Conservation (phyloP, 1,140 invertebrate genomes). For the Matsumurasca onukii region DNA sequence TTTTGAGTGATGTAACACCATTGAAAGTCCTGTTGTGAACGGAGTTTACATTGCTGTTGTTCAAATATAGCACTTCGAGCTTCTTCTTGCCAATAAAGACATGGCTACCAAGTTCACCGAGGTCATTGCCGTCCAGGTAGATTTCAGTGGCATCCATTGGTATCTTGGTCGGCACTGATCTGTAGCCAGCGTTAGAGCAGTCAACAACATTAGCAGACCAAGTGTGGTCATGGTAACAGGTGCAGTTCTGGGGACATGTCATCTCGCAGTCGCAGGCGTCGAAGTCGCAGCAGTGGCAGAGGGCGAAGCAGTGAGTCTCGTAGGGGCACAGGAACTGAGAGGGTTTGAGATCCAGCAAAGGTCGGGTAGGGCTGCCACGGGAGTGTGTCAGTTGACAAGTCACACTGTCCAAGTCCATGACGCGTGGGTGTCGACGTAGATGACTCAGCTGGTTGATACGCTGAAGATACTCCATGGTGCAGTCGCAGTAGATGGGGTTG, state of each 20-base stretch:
- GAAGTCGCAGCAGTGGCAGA: constrained; percentile 64
- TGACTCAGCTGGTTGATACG: constrained; percentile 69
- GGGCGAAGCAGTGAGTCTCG: constrained; percentile 57
- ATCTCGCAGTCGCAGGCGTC: constrained; percentile 60
- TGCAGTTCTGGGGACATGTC: constrained; percentile 56
- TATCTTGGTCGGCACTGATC: constrained; percentile 51
- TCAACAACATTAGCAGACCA: constrained; percentile 58
- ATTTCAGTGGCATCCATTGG: constrained; percentile 61
- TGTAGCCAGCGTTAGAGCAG: constrained; percentile 49
- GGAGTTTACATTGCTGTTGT: constrained; percentile 51
- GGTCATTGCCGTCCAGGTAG: constrained; percentile 56
- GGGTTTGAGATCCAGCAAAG: constrained; percentile 66
- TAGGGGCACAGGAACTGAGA: constrained; percentile 65
- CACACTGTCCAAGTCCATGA: constrained; percentile 50
- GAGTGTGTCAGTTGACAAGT: constrained; percentile 46
- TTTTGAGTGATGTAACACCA: constrained; percentile 51
- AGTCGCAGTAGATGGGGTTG: constrained; percentile 82
- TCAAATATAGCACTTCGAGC: constrained; percentile 53
- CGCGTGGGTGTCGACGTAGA: constrained; percentile 53
- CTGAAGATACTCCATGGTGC: constrained; percentile 83
- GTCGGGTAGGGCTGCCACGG: constrained; percentile 45
- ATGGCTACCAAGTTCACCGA: constrained; percentile 52
- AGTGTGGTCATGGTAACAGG: constrained; percentile 55
- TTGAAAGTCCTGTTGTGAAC: constrained; percentile 59
- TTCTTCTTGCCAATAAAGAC: constrained; percentile 59